Conservation (phyloP, 1,140 invertebrate genomes). For the Wiebesia pumilae region DNA sequence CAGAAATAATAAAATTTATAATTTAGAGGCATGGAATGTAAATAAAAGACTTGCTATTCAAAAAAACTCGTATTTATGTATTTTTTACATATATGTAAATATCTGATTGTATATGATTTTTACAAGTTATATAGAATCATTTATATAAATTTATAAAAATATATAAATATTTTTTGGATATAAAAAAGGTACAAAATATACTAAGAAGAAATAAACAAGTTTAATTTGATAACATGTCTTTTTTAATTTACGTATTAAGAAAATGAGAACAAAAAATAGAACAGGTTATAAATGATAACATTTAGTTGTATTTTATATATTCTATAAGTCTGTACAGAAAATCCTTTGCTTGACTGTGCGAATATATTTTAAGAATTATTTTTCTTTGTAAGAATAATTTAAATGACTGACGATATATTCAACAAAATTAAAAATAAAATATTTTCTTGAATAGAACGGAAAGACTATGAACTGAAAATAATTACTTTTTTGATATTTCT, state of each 20-base stretch:
- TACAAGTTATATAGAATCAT: background rate
- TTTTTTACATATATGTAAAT: background rate
- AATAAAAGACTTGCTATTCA: slow-evolving; percentile 29
- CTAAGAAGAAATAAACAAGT: background rate
- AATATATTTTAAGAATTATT: background rate
- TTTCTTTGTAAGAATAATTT: slow-evolving; percentile 9
- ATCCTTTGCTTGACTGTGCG: background rate
- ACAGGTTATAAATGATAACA: background rate
- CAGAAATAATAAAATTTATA: background rate
- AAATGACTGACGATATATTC: slow-evolving; percentile 2
- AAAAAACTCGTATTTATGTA: background rate
- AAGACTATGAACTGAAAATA: background rate
- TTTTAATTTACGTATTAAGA: background rate
- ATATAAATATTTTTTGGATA: slow-evolving; percentile 15
- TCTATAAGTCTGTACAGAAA: background rate
- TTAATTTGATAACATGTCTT: background rate
- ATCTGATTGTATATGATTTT: slow-evolving; percentile 3
- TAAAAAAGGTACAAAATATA: slow-evolving; percentile 26
- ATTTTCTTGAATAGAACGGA: background rate
- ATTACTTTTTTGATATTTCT: background rate
- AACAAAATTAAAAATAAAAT: background rate
- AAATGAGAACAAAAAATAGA: slow-evolving; percentile 3
- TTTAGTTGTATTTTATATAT: slow-evolving; percentile 9
- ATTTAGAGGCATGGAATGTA: background rate
- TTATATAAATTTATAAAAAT: background rate